A percentile compares a stretch with the other conserved stretches of the same genome.
These are phyloP conservation scores for Arctocebus calabarensis DNA, from an alignment of 2,797 vertebrate species.

Conservation along the genomic window DNA sequence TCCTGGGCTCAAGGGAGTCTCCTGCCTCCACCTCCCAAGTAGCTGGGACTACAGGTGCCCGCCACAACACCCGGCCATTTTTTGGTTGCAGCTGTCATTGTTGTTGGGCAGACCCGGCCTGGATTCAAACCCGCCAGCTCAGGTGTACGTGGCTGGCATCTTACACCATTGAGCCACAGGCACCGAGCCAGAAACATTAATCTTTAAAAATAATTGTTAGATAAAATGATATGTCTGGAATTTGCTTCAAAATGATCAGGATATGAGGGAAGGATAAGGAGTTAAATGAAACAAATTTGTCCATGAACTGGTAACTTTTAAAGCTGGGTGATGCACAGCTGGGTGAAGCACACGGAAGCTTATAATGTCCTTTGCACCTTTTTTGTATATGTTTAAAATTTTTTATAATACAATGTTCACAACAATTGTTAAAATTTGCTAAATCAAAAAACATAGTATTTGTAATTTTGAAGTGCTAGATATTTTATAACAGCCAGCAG, in stretches of 20 bases:
- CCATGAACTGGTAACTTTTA: neutral
- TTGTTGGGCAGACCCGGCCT: no score
- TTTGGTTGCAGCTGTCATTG: no score
- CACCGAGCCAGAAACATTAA: neutral
- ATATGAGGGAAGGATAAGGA: neutral
- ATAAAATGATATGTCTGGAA: neutral
- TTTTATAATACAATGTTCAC: neutral
- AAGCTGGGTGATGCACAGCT: neutral
- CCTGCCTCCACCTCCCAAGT: no score
- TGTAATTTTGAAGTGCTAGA: neutral
- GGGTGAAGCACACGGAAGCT: neutral
- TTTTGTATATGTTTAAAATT: neutral
- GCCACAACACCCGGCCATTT: no score
- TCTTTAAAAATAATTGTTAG: slow-evolving; percentile 4
- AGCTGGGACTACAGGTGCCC: no score
- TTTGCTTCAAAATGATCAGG: slow-evolving; percentile 44
- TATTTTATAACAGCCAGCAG: neutral
- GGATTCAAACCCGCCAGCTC: no score
- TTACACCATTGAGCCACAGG: no score
- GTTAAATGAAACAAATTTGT: neutral
- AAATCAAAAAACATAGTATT: neutral
- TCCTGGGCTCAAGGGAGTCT: no score
- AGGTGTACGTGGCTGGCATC: no score
- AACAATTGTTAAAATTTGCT: neutral
- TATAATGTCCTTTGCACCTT: neutral